These are phyloP conservation scores for Platorchestia sp. DNA, from an alignment of 1,140 invertebrate species.

Conservation along the genomic window DNA sequence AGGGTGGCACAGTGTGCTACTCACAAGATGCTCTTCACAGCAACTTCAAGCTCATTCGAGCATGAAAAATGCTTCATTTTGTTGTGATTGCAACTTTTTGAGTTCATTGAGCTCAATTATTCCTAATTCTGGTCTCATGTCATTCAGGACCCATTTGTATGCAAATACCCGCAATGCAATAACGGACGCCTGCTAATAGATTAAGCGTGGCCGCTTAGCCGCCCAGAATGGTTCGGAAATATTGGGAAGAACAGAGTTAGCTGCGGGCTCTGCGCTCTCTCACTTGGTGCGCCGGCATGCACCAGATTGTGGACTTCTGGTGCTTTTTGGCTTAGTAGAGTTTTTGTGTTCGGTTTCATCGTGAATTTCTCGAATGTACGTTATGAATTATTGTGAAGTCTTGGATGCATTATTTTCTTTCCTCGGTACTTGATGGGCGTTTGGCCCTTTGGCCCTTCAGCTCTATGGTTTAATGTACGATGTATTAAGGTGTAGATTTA, in stretches of 20 bases:
- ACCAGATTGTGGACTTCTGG: background rate
- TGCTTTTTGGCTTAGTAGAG: background rate
- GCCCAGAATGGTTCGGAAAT: background rate
- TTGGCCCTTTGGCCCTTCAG: no score
- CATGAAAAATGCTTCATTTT: background rate
- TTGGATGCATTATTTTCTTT: no score
- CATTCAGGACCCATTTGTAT: background rate
- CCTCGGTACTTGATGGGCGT: no score
- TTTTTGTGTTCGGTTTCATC: background rate
- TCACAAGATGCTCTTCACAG: background rate
- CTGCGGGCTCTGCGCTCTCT: background rate
- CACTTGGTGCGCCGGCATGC: background rate
- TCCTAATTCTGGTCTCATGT: background rate
- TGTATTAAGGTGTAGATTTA: no score
- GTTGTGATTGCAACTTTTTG: background rate
- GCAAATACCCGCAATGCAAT: constrained; percentile 35
- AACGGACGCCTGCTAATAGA: constrained; percentile 16
- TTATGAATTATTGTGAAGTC: no score
- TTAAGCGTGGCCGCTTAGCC: constrained; percentile 21
- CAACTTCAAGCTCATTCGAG: background rate
- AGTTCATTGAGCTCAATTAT: background rate
- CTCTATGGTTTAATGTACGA: no score
- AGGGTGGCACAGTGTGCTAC: background rate
- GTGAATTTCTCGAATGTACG: background rate
- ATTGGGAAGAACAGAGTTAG: background rate